phyloP scores from a whole-genome alignment of 1,140 invertebrate genomes.

The Drosophila orena region DNA sequence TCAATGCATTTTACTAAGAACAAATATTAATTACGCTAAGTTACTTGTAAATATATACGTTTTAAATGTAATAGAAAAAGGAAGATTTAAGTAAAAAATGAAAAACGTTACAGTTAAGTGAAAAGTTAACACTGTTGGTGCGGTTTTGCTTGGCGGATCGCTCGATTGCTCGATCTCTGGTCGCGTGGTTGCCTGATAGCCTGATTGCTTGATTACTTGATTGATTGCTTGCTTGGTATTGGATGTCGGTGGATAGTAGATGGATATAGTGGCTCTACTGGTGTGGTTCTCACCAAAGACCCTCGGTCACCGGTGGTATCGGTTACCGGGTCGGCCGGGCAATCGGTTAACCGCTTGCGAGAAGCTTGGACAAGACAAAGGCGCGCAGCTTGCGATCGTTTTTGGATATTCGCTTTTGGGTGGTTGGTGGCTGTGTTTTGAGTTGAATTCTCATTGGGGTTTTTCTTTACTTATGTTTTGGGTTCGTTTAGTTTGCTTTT shows the following conservation, averaged over 20 bases:
- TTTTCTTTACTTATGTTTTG: slow-evolving; percentile 25
- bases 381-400: slow-evolving; percentile 49
- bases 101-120: slow-evolving; percentile 72
- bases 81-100: slow-evolving; percentile 61
- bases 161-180: slow-evolving; percentile 31
- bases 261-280: slow-evolving; percentile 17
- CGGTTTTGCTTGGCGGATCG: slow-evolving; percentile 45
- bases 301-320: slow-evolving; percentile 39
- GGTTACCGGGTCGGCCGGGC: slow-evolving; percentile 13
- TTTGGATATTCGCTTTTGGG: slow-evolving; percentile 65
- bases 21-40: slow-evolving; percentile 80
- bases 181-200: slow-evolving; percentile 27
- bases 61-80: slow-evolving; percentile 77
- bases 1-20: slow-evolving; percentile 78
- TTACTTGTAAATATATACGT: slow-evolving; percentile 79
- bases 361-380: slow-evolving; percentile 52
- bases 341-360: slow-evolving; percentile 28
- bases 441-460: slow-evolving; percentile 37
- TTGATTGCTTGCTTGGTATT: slow-evolving; percentile 8
- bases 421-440: slow-evolving; percentile 47
- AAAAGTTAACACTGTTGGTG: slow-evolving; percentile 55
- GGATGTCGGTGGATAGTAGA: slow-evolving; percentile 17
- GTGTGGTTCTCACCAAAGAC: slow-evolving; percentile 25
- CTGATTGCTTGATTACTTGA: slow-evolving; percentile 26
- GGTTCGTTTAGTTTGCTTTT: slow-evolving; percentile 53